Percentiles rank a stretch among this genome's conserved stretches.
phyloP scores from a whole-genome alignment of 2,797 vertebrate species.

The Pseudochirops cupreus region DNA sequence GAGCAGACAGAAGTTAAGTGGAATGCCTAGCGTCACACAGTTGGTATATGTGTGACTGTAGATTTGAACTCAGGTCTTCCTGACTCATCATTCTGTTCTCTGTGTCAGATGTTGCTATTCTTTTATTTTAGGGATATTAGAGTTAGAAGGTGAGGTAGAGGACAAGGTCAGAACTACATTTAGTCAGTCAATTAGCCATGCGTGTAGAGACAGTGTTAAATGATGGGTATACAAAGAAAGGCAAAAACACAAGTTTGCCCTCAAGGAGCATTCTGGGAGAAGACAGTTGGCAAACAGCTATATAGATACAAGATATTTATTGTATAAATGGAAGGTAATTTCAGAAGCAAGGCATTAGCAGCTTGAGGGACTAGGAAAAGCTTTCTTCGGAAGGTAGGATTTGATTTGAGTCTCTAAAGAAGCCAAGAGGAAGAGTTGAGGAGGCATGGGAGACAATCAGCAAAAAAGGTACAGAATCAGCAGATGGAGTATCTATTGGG shows the following conservation, averaged over 20 bases:
- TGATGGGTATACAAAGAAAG: background rate
- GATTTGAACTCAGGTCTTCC: background rate
- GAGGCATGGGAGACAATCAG: background rate
- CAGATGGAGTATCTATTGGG: background rate
- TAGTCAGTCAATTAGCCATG: background rate
- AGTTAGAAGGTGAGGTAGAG: background rate
- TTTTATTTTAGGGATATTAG: background rate
- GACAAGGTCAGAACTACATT: background rate
- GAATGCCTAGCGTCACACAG: background rate
- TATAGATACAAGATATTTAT: background rate
- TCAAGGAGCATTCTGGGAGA: background rate
- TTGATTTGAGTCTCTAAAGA: background rate
- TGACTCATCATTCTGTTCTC: background rate
- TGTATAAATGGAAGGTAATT: background rate
- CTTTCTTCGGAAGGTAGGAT: background rate
- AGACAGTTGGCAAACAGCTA: background rate
- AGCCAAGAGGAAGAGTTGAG: background rate
- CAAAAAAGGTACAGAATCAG: background rate
- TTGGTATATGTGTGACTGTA: background rate
- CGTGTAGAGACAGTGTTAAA: background rate
- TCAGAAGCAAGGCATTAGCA: background rate
- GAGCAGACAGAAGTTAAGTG: background rate
- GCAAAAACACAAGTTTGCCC: background rate
- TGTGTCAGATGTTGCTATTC: background rate
- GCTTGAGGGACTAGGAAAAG: background rate